phyloP scores from a whole-genome alignment of 2,888 invertebrate species.

The Oxyteleia sp. region DNA sequence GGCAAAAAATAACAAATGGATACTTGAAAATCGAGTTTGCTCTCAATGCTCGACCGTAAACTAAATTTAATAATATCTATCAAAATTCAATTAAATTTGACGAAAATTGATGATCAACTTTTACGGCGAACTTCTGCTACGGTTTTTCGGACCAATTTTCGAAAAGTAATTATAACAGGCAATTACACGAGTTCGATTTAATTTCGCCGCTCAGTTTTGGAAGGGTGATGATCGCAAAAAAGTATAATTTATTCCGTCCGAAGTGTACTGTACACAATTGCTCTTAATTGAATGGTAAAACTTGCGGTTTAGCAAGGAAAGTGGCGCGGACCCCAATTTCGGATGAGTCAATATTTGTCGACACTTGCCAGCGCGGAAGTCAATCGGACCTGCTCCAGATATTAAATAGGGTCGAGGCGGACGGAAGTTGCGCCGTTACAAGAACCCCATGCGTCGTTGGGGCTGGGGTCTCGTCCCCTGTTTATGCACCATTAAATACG shows the following conservation, averaged over 20 bases:
- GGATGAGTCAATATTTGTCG: slow-evolving; percentile 85
- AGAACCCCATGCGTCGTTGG: slow-evolving; percentile 41
- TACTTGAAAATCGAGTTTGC: not conserved
- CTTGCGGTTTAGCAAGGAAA: slow-evolving; percentile 63
- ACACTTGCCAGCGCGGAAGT: slow-evolving; percentile 85
- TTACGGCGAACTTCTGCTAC: too few relatives aligned
- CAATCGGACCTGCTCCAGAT: slow-evolving; percentile 82
- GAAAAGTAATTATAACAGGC: too few relatives aligned
- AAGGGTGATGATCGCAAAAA: slow-evolving; percentile 4
- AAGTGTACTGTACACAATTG: slow-evolving; percentile 38
- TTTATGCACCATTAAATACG: slow-evolving; percentile 87
- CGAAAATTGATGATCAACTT: not conserved
- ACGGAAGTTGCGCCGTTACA: slow-evolving; percentile 59
- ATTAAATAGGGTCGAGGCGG: slow-evolving; percentile 68
- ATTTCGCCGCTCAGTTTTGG: too few relatives aligned
- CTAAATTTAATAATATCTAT: not conserved
- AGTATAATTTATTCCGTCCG: slow-evolving; percentile 41
- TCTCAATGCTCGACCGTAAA: not conserved
- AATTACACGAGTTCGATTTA: too few relatives aligned
- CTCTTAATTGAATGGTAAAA: slow-evolving; percentile 68
- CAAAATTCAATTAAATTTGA: not conserved
- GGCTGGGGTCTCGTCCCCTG: slow-evolving; percentile 73
- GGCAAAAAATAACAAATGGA: not conserved
- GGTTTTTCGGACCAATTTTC: too few relatives aligned
- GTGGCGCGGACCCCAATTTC: slow-evolving; percentile 82